phyloP scores from a whole-genome alignment of 2,888 invertebrate species.

The Lymantria monacha region DNA sequence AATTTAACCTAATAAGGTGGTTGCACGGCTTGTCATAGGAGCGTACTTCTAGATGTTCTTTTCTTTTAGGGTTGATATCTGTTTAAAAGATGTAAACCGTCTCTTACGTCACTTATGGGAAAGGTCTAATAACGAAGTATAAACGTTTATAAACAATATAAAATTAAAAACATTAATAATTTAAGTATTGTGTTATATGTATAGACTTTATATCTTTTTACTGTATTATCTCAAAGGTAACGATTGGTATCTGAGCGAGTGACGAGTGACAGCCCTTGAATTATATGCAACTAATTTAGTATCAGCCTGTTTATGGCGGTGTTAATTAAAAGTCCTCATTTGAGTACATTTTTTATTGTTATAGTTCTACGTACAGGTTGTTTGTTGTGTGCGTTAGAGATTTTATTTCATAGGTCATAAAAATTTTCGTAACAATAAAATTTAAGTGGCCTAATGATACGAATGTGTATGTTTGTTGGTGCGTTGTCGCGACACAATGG shows the following conservation, averaged over 20 bases:
- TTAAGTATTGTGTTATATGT: too few relatives aligned
- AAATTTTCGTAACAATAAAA: conserved; percentile 18
- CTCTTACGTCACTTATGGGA: too few relatives aligned
- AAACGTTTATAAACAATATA: too few relatives aligned
- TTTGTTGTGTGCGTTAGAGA: neutral
- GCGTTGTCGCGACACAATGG: neutral
- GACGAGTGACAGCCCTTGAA: neutral
- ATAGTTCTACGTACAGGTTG: neutral
- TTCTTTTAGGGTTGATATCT: too few relatives aligned
- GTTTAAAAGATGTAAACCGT: too few relatives aligned
- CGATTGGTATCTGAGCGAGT: neutral
- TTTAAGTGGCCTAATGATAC: conserved; percentile 10
- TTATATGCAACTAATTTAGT: neutral
- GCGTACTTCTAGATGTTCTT: too few relatives aligned
- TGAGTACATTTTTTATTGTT: conserved; percentile 7
- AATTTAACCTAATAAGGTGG: too few relatives aligned
- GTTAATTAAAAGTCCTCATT: conserved; percentile 9
- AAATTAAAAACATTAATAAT: too few relatives aligned
- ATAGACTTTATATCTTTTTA: neutral
- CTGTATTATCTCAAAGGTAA: neutral
- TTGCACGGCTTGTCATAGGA: too few relatives aligned
- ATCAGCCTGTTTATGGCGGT: conserved; percentile 1
- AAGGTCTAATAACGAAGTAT: too few relatives aligned
- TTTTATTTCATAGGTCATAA: conserved; percentile 24
- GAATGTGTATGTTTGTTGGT: neutral